Evolutionary conservation across 92 coral and sea anemone species (phyloP), one percentile per base, ranked within the genome.

Genomic region (Actinernus sp.): DNA sequence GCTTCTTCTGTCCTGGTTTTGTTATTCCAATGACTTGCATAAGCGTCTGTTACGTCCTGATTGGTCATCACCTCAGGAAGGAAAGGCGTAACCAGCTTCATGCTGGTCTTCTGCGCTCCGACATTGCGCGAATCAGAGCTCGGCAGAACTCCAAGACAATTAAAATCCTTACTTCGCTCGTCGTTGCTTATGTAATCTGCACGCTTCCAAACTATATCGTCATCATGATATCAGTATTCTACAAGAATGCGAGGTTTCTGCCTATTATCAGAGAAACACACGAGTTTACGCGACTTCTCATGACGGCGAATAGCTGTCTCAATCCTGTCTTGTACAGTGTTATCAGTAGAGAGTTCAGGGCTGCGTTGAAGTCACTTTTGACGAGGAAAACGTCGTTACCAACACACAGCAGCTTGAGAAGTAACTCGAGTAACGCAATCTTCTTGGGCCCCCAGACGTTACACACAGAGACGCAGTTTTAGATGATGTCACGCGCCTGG

Each of bases 291-390:
- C 76, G 84, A 5, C 54, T 77, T 1, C 40, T 77, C 31, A 67
- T 77, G 84, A 57, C 76, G 6, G 63, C 76, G 0, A 77, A 77
- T 31, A 77, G 84, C 34, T 77, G 84, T 31, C 51, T 77, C 14
- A 77, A 77, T 51, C 84, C 84, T 48, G 63, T 77, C 11, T 33
- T 77, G 54, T 77, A 77, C 48, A 70, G 84, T 18, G 74, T 55
- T 1, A 51, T 77, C 21, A 77, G 84, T 44, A 65, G 62, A 47
- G 84, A 77, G 54, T 77, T 77, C 39, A 14, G 84, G 23, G 68
- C 63, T 25, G 44, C 53, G 49, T 2, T 77, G 65, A 70, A 22
- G 48, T 55, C 40, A 18, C 58, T 70, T 17, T 44, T 45, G 2
- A 39, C 54, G 36, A 21, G 31, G 11, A 58, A 24, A 30, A 55